Base-by-base conservation (phyloP, 2,797 vertebrate genomes). In the Dipus sagitta region DNA sequence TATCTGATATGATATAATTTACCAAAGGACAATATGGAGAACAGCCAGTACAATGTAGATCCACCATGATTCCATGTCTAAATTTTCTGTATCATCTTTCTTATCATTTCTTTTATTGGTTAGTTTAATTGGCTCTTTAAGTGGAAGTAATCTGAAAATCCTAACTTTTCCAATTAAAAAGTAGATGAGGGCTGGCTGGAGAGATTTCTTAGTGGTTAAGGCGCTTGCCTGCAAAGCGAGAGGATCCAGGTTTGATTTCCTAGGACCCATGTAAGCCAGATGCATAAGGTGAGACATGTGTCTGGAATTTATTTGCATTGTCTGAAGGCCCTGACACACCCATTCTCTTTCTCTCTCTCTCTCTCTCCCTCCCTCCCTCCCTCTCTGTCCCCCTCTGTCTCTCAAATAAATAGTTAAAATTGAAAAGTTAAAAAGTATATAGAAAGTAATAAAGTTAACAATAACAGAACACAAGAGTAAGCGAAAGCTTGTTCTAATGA, bases 81-180 rank as follows among this genome's bases (percentile, higher is more conserved):
- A 87, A 32, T 79, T 75, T 54, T 91, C 6, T 24, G 18, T 13
- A 83, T 70, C 15, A 38, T 84, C 12, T 79, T 90, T 96, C 58
- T 78, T 32, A 78, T 67, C 6, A 74, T n/a, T 80, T 95, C 28
- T 80, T 93, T 87, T 84, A 18, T 0, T 89, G 64, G 67, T 52
- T 24, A 77, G 58, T n/a, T 88, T 86, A 83, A 92, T 71, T 30
- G 21, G 8, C 15, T 95, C 32, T 80, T 68, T 74, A 34, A 42
- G 58, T 60, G 7, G 42, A 72, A 91, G 15, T 13, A 86, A 47
- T 18, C 30, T 71, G 6, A n/a, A 9, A 21, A 58, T 67, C 7
- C 32, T 78, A 78, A 78, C 78, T 92, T 96, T 94, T 76, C 34
- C 86, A 68, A 15, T 2, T 10, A 34, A 83, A 94, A 64, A 47